Evolutionary conservation across 2,113 vertebrate genomes (phyloP).

Genomic region (Gambusia holbrooki): DNA sequence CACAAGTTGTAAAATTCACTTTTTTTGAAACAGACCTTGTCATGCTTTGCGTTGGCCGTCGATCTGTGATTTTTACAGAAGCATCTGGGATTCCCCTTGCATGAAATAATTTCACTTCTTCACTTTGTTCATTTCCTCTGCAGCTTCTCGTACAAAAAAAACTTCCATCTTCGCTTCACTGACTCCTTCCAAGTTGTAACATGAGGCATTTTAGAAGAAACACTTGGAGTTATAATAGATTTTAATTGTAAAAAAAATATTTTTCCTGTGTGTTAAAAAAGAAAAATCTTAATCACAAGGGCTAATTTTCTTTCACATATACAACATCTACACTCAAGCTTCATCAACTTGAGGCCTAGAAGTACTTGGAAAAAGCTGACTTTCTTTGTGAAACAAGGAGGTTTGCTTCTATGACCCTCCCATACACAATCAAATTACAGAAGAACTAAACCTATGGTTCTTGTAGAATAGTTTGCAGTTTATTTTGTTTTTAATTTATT

Average conservation of each 20-base stretch:
- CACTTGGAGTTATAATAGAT: not conserved
- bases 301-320: not conserved
- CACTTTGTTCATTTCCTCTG: constrained; percentile 61
- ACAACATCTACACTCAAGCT: not conserved
- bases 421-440: constrained; percentile 64
- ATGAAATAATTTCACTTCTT: constrained; percentile 60
- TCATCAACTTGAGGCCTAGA: constrained; percentile 1
- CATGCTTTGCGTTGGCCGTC: constrained; percentile 43
- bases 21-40: constrained; percentile 49
- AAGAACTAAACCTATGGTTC: constrained; percentile 43
- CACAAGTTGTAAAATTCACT: constrained; percentile 35
- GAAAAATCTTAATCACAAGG: not conserved
- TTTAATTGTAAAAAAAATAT: not conserved
- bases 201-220: not conserved
- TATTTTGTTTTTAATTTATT: not conserved
- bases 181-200: not conserved
- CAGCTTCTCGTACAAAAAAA: constrained; percentile 16
- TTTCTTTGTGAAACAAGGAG: constrained; percentile 64
- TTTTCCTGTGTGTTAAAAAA: not conserved
- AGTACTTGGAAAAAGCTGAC: constrained; percentile 23
- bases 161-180: too few species aligned
- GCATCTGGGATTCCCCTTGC: constrained; percentile 67
- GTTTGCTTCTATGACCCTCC: constrained; percentile 61
- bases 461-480: constrained; percentile 6
- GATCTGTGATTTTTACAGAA: constrained; percentile 54